Conservation (phyloP, 1,140 invertebrate species). For the Nomia melanderi region DNA sequence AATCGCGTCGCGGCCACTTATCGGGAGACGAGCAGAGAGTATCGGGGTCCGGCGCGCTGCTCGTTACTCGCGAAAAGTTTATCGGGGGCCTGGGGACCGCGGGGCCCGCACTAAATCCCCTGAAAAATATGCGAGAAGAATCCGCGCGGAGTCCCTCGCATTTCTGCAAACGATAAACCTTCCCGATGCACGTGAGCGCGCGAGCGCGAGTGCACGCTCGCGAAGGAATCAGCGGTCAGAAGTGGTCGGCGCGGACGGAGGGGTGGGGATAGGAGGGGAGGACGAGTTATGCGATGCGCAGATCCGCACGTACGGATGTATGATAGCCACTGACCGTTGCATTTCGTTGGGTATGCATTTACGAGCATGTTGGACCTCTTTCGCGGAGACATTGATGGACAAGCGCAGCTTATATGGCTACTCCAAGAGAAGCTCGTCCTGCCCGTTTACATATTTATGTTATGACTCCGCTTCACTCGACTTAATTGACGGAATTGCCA, state of each 20-base stretch:
- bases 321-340: slow-evolving; percentile 70
- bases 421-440: slow-evolving; percentile 60
- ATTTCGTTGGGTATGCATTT: slow-evolving; percentile 75
- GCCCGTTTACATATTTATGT: slow-evolving; percentile 80
- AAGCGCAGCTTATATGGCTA: slow-evolving; percentile 78
- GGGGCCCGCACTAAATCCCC: slow-evolving; percentile 9
- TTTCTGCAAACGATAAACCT: slow-evolving; percentile 37
- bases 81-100: background rate
- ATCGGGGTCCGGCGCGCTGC: background rate
- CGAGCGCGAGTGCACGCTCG: slow-evolving; percentile 9
- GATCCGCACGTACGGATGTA: slow-evolving; percentile 59
- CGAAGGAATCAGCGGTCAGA: too few relatives aligned
- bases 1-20: background rate
- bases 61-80: slow-evolving; percentile 25
- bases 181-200: slow-evolving; percentile 31
- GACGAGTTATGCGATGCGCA: slow-evolving; percentile 63
- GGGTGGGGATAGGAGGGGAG: background rate
- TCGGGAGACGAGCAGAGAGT: background rate
- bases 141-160: background rate
- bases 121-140: slow-evolving; percentile 21
- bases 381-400: slow-evolving; percentile 80
- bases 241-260: too few relatives aligned
- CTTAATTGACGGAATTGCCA: slow-evolving; percentile 81
- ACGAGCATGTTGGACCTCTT: slow-evolving; percentile 75
- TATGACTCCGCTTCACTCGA: slow-evolving; percentile 78